Evolutionary conservation across 2,888 invertebrate genomes (phyloP).

Genomic region (Nebria salina): DNA sequence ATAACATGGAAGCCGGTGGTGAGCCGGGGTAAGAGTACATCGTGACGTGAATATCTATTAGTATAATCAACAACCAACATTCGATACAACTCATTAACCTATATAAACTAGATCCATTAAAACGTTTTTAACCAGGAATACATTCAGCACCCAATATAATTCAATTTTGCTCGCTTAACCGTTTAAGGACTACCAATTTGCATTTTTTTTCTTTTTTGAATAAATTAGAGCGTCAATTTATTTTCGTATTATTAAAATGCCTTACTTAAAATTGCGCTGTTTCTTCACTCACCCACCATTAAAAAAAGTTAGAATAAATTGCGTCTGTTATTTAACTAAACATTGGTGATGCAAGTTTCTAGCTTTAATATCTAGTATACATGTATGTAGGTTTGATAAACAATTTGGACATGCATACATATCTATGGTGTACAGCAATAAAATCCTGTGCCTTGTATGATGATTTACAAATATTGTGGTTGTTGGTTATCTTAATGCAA

Average conservation of each 20-base stretch:
- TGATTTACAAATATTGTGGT: background rate
- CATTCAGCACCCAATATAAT: background rate
- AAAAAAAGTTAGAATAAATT: too few species aligned
- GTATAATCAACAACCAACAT: background rate
- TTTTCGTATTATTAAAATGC: background rate
- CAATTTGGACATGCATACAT: background rate
- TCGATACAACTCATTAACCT: constrained; percentile 1
- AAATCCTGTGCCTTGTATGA: background rate
- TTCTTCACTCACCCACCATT: too few species aligned
- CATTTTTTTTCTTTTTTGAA: background rate
- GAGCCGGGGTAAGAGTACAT: constrained; percentile 76
- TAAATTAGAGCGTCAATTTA: background rate
- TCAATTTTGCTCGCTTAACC: background rate
- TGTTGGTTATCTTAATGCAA: background rate
- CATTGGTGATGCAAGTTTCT: too few species aligned
- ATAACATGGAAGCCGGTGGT: constrained; percentile 91
- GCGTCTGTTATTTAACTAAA: too few species aligned
- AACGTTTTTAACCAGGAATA: background rate
- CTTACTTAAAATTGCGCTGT: too few species aligned
- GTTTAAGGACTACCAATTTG: background rate
- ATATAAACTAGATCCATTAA: background rate
- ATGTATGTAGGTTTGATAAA: background rate
- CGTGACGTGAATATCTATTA: constrained; percentile 13
- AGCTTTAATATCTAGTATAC: too few species aligned
- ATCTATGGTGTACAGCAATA: background rate